Percentiles rank a stretch among this genome's conserved stretches.
Evolutionary conservation across 92 coral and sea anemone species (phyloP).

Genomic region (Blastomussa wellsi): DNA sequence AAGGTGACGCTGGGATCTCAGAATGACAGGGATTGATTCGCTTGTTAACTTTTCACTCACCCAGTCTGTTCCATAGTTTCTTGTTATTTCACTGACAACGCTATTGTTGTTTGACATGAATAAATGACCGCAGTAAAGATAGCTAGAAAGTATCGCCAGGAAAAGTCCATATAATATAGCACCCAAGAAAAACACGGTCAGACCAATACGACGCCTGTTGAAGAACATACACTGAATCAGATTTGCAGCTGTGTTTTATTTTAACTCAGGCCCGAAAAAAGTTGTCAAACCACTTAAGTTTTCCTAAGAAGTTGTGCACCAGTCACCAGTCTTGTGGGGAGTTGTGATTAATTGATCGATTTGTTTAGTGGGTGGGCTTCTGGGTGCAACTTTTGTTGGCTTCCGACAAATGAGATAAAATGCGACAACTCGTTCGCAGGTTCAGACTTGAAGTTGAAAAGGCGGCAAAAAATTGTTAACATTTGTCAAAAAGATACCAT

Average conservation of each 20-base stretch:
- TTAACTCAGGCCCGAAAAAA: neutral
- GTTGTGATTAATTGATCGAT: neutral
- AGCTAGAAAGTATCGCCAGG: constrained; percentile 47
- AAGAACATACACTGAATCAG: neutral
- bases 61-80: neutral
- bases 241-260: too few species aligned
- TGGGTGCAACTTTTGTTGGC: too few species aligned
- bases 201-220: constrained; percentile 67
- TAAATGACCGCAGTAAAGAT: constrained; percentile 46
- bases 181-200: constrained; percentile 76
- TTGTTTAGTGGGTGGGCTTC: neutral
- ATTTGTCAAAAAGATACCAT: too few species aligned
- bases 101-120: neutral
- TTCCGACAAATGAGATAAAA: too few species aligned
- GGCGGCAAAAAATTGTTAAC: too few species aligned
- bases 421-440: too few species aligned
- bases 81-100: neutral
- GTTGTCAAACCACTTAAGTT: neutral
- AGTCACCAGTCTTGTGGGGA: neutral
- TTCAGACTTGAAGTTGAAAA: too few species aligned
- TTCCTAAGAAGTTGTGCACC: neutral
- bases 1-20: neutral
- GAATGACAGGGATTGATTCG: neutral
- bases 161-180: constrained; percentile 59
- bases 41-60: neutral